Conservation (phyloP, 92 coral and sea anemone species). For the Epizoanthus scotinus region DNA sequence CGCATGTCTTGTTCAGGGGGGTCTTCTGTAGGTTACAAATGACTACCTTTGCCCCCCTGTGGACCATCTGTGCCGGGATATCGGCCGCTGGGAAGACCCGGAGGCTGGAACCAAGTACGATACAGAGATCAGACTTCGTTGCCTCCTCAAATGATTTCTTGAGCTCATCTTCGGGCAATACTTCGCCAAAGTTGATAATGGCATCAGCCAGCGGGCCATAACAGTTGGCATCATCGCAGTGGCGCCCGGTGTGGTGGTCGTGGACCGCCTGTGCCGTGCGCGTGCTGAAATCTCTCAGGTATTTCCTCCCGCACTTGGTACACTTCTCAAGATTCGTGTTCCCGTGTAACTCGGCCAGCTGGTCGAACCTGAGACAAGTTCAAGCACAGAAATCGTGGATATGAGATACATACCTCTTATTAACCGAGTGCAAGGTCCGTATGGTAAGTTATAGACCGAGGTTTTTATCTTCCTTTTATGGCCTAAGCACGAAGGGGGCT, state of each 20-base stretch:
- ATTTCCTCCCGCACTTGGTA: slow-evolving; percentile 65
- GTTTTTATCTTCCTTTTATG: no score
- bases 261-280: slow-evolving; percentile 55
- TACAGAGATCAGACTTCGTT: slow-evolving; percentile 46
- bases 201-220: slow-evolving; percentile 60
- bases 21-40: slow-evolving; percentile 70
- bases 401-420: background rate
- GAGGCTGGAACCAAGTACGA: slow-evolving; percentile 65
- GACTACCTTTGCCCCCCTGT: slow-evolving; percentile 52
- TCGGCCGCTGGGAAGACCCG: slow-evolving; percentile 65
- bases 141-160: slow-evolving; percentile 48
- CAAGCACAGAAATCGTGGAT: background rate
- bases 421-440: no score
- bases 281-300: slow-evolving; percentile 65
- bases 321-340: slow-evolving; percentile 72
- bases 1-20: slow-evolving; percentile 49
- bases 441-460: no score
- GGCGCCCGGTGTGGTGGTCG: slow-evolving; percentile 67
- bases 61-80: slow-evolving; percentile 58
- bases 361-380: slow-evolving; percentile 39
- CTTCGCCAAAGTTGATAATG: slow-evolving; percentile 74
- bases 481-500: no score
- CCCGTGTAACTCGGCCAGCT: slow-evolving; percentile 75
- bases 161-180: slow-evolving; percentile 61
- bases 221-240: slow-evolving; percentile 63